A percentile compares a stretch with the other conserved stretches of the same genome.
Conservation (phyloP, 1,140 invertebrate genomes). For the Drosophila paulistorum region DNA sequence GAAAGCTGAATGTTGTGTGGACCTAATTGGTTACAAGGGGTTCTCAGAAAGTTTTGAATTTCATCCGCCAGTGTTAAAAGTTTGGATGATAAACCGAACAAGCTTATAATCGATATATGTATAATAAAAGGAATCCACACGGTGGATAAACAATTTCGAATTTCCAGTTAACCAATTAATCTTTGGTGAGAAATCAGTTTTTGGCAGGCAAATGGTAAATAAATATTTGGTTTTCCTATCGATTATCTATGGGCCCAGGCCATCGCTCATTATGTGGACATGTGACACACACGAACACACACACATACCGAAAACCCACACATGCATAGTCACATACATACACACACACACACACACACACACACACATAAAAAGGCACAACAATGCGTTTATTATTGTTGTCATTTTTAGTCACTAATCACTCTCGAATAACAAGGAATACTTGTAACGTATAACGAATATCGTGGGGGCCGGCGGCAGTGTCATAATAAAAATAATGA, state of each 20-base stretch:
- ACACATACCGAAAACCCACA: slow-evolving; percentile 3
- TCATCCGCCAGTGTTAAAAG: no score
- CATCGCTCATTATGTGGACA: slow-evolving; percentile 45
- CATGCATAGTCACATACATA: slow-evolving; percentile 17
- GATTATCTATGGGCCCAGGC: slow-evolving; percentile 33
- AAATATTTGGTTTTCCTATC: slow-evolving; percentile 57
- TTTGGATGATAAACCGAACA: no score
- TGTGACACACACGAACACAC: slow-evolving; percentile 14
- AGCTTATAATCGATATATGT: no score
- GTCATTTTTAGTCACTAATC: slow-evolving; percentile 70
- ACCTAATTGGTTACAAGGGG: no score
- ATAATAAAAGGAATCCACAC: no score
- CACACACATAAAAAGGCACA: slow-evolving; percentile 7
- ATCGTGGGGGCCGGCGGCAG: slow-evolving; percentile 45
- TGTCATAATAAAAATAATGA: slow-evolving; percentile 79
- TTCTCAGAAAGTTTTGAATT: no score
- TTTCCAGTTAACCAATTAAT: slow-evolving; percentile 13
- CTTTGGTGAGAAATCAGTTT: slow-evolving; percentile 2
- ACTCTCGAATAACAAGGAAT: slow-evolving; percentile 67
- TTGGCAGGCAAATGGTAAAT: slow-evolving; percentile 27
- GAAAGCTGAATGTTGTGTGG: no score
- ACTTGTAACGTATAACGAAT: slow-evolving; percentile 6
- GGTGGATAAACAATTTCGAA: not conserved
- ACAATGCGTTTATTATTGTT: slow-evolving; percentile 55
- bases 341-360: slow-evolving; percentile 6